Conservation (phyloP, 2,888 invertebrate genomes). For the Drosophila koepferae region DNA sequence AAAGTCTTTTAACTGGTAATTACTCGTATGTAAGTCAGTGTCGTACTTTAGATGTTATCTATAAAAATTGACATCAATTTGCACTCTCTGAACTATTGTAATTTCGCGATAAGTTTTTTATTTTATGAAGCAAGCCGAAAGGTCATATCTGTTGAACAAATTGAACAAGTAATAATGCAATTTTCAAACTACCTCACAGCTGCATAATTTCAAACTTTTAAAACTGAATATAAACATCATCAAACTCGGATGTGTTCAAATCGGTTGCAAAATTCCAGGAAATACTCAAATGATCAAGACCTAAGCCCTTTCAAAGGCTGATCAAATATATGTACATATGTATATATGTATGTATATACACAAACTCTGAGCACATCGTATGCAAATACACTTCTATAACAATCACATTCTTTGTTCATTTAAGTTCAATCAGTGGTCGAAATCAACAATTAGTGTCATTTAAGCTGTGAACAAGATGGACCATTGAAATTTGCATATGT, state of each 20-base stretch:
- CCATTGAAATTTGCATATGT: conserved; percentile 15
- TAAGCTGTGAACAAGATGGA: conserved; percentile 36
- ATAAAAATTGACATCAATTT: conserved; percentile 54
- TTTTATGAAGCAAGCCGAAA: neutral
- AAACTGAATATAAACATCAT: too few species aligned
- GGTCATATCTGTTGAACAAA: conserved; percentile 9
- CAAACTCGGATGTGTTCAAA: too few species aligned
- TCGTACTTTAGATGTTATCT: conserved; percentile 22
- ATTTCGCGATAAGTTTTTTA: neutral
- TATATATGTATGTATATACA: neutral
- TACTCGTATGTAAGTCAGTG: neutral
- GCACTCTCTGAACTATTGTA: conserved; percentile 46
- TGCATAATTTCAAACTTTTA: neutral
- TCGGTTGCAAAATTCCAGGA: neutral
- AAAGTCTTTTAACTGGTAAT: conserved; percentile 7
- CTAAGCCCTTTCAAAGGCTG: neutral
- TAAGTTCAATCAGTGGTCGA: conserved; percentile 34
- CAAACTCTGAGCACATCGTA: conserved; percentile 10
- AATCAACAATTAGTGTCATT: conserved; percentile 53
- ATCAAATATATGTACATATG: neutral
- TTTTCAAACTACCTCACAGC: neutral
- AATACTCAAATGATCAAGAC: neutral
- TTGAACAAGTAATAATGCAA: neutral
- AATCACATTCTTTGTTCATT: conserved; percentile 50
- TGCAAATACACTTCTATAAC: conserved; percentile 32